Percentiles rank a stretch among this genome's conserved stretches.
phyloP scores from a whole-genome alignment of 2,113 vertebrate genomes.

The Entomyzon cyanotis region DNA sequence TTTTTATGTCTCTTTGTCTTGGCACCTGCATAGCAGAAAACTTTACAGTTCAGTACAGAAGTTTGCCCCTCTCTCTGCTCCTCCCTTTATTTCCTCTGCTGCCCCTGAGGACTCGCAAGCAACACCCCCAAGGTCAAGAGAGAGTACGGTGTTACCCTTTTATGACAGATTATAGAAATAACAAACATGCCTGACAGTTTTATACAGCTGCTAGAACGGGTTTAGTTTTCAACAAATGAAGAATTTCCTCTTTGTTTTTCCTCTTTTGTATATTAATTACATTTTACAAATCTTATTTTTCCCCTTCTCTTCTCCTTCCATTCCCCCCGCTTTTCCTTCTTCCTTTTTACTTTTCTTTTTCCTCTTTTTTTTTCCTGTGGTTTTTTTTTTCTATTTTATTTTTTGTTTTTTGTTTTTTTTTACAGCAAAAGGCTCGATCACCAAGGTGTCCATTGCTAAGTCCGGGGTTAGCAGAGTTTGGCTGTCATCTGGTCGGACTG shows the following conservation, averaged over 20 bases:
- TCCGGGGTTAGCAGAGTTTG: slow-evolving; percentile 91
- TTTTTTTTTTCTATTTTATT: not conserved
- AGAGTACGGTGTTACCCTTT: slow-evolving; percentile 80
- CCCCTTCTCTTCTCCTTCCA: not conserved
- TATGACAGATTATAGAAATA: slow-evolving; percentile 84
- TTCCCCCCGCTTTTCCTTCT: slow-evolving; percentile 25
- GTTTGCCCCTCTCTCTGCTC: slow-evolving; percentile 26
- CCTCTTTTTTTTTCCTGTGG: not conserved
- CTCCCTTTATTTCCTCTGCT: slow-evolving; percentile 27
- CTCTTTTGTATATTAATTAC: slow-evolving; percentile 87
- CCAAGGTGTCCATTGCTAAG: slow-evolving; percentile 64
- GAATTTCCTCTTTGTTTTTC: slow-evolving; percentile 55
- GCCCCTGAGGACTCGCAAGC: slow-evolving; percentile 63
- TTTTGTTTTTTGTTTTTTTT: not conserved
- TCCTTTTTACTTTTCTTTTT: not conserved
- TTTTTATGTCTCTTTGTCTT: slow-evolving; percentile 61
- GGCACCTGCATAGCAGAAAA: slow-evolving; percentile 84
- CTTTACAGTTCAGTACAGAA: slow-evolving; percentile 70
- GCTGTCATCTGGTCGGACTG: slow-evolving; percentile 97
- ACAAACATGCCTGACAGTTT: slow-evolving; percentile 90
- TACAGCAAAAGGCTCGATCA: slow-evolving; percentile 75
- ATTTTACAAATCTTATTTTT: slow-evolving; percentile 86
- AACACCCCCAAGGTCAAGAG: slow-evolving; percentile 62
- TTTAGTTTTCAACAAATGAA: slow-evolving; percentile 73
- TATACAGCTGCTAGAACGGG: slow-evolving; percentile 73